Percentiles rank a stretch among this genome's conserved stretches.
Evolutionary conservation across 1,140 invertebrate species (phyloP).

Genomic region (Cydia fagiglandana): DNA sequence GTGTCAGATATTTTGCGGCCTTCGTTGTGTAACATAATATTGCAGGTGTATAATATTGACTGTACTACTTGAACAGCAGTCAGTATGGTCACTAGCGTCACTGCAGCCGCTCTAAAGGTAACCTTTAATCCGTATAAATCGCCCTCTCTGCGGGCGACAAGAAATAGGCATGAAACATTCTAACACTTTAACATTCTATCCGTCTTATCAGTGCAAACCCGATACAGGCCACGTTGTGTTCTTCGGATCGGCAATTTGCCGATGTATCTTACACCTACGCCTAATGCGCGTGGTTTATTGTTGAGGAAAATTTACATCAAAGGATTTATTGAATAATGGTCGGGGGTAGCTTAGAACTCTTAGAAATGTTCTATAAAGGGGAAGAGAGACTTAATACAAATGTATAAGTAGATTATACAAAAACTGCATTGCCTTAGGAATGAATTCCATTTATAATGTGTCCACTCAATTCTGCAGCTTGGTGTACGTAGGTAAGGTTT

Average conservation of each 20-base stretch:
- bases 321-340: neutral
- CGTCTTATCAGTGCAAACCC: neutral
- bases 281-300: neutral
- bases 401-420: neutral
- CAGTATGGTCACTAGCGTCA: too few species aligned
- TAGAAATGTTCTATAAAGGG: neutral
- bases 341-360: neutral
- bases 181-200: neutral
- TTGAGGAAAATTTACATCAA: neutral
- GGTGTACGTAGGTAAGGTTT: too few species aligned
- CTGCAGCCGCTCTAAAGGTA: too few species aligned
- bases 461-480: too few species aligned
- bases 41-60: too few species aligned
- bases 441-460: too few species aligned
- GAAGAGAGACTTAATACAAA: neutral
- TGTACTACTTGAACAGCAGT: too few species aligned
- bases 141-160: neutral
- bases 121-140: neutral
- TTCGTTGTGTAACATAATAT: too few species aligned
- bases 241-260: constrained; percentile 8
- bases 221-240: constrained; percentile 8
- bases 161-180: neutral
- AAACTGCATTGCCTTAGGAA: too few species aligned
- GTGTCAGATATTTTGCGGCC: too few species aligned
- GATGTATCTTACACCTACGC: constrained; percentile 13